These are phyloP conservation scores for Epinephelus cyanopodus DNA, from an alignment of 2,113 vertebrate species.

Conservation along the genomic window DNA sequence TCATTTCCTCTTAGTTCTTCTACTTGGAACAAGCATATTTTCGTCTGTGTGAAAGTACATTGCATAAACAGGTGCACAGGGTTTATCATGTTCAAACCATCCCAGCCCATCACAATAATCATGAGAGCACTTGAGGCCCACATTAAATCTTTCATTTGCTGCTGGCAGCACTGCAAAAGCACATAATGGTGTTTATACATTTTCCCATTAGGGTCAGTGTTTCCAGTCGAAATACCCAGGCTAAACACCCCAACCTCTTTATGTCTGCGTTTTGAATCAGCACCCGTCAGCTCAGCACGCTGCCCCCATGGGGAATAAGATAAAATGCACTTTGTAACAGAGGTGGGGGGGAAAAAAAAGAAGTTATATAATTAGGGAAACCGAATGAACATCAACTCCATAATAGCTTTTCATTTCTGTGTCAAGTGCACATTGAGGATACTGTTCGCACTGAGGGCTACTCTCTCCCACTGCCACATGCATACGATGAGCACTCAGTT, in stretches of 20 bases:
- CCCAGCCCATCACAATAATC: constrained; percentile 52
- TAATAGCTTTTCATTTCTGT: constrained; percentile 59
- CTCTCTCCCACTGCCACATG: constrained; percentile 29
- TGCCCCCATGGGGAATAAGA: constrained; percentile 8
- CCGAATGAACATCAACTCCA: constrained; percentile 39
- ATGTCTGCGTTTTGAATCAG: constrained; percentile 21
- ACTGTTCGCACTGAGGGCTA: background rate
- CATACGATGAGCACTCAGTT: constrained; percentile 35
- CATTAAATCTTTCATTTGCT: constrained; percentile 60
- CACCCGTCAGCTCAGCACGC: background rate
- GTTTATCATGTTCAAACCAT: constrained; percentile 54
- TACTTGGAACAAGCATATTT: constrained; percentile 34
- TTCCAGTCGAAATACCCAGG: constrained; percentile 35
- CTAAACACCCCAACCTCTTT: constrained; percentile 32
- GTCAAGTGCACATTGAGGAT: constrained; percentile 66
- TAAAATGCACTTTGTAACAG: constrained; percentile 36
- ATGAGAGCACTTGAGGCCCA: constrained; percentile 67
- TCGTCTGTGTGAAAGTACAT: constrained; percentile 25
- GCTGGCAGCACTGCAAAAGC: constrained; percentile 45
- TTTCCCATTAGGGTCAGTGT: constrained; percentile 54
- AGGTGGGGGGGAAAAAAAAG: constrained; percentile 40
- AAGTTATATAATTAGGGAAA: constrained; percentile 42
- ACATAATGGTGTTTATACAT: constrained; percentile 65
- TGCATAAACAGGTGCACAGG: constrained; percentile 60
- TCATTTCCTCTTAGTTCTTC: constrained; percentile 12